Percentiles rank a stretch among this genome's conserved stretches.
Conservation (phyloP, 2,888 invertebrate species). For the Pollenia angustigena region DNA sequence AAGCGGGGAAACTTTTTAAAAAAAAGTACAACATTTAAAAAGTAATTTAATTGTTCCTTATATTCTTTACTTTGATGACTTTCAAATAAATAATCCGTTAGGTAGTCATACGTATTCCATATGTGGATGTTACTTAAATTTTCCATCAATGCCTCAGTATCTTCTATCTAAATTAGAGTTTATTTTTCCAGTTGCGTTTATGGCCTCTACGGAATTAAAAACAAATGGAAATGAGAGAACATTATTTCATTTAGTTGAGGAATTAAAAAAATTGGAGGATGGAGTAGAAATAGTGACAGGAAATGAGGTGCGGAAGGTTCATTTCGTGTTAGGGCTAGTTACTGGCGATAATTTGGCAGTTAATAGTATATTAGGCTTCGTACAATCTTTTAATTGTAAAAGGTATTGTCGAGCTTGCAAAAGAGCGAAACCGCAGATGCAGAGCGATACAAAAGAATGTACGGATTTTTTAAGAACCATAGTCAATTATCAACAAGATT, state of each 20-base stretch:
- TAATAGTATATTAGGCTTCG: background rate
- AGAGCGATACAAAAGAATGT: too few relatives aligned
- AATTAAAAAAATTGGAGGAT: background rate
- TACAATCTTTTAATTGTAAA: slow-evolving; percentile 6
- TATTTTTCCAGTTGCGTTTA: slow-evolving; percentile 71
- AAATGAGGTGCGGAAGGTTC: too few relatives aligned
- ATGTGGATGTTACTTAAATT: slow-evolving; percentile 43
- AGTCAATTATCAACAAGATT: too few relatives aligned
- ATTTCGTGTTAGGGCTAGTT: background rate
- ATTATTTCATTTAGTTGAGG: slow-evolving; percentile 66
- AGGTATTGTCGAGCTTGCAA: background rate
- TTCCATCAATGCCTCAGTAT: slow-evolving; percentile 70
- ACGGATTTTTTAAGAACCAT: too few relatives aligned
- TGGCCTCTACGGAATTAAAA: slow-evolving; percentile 69
- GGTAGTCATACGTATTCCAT: too few relatives aligned
- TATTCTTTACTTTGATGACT: slow-evolving; percentile 41
- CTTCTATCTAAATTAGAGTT: slow-evolving; percentile 71
- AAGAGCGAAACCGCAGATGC: too few relatives aligned
- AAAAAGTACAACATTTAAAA: background rate
- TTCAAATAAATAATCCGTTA: too few relatives aligned
- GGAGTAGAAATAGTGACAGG: background rate
- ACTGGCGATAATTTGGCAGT: slow-evolving; percentile 20
- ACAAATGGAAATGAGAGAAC: slow-evolving; percentile 66
- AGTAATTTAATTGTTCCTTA: background rate
- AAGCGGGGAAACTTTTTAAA: background rate